Conservation (phyloP, 2,113 vertebrate genomes). For the Diadophis punctatus region DNA sequence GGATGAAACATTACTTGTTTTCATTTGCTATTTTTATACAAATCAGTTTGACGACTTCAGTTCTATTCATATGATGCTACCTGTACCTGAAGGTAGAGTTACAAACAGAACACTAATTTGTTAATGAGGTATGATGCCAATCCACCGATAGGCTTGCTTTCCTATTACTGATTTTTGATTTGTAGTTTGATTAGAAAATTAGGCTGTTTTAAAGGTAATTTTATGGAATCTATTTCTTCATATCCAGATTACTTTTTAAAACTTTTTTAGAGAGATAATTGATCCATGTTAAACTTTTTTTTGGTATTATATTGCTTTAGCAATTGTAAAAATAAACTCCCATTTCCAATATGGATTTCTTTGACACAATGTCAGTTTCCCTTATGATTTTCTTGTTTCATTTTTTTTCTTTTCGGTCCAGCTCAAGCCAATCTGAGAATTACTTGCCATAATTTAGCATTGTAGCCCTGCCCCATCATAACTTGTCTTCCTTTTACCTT, state of each 20-base stretch:
- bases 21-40: background rate
- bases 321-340: background rate
- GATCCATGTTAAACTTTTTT: background rate
- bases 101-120: background rate
- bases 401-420: background rate
- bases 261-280: background rate
- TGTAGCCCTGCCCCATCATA: background rate
- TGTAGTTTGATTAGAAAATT: background rate
- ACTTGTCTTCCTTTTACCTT: slow-evolving; percentile 52
- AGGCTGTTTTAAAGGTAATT: background rate
- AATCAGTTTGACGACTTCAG: background rate
- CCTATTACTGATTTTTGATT: background rate
- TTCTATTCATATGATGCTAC: background rate
- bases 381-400: background rate
- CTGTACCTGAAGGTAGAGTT: background rate
- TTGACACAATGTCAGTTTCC: background rate
- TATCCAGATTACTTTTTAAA: background rate
- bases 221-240: background rate
- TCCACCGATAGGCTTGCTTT: background rate
- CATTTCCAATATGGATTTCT: background rate
- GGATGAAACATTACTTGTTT: background rate
- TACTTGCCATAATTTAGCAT: background rate
- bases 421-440: background rate
- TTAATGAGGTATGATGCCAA: background rate
- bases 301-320: background rate